Evolutionary conservation across 2,888 invertebrate species (phyloP), one percentile per base, ranked within the genome.

Genomic region (Chamaedrilus cognettii): DNA sequence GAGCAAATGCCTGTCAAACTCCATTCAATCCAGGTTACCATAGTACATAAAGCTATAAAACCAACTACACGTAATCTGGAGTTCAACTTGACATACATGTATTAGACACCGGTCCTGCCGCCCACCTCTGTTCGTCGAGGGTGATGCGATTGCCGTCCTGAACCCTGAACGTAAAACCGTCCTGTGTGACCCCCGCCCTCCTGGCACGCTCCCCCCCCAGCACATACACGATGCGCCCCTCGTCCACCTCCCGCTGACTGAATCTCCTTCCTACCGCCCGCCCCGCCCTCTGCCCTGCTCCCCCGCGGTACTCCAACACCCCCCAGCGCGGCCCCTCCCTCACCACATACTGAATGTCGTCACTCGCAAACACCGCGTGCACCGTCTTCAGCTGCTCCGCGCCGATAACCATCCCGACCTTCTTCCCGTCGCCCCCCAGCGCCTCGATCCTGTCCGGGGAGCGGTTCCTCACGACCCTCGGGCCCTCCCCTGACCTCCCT

Each of bases 171-270:
- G 75, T 75, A 69, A 82, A 81, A 66, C 77, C 77, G 68, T 82
- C 82, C 57, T 77, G 77, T 32, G 78, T 79, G 15, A 23, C 26
- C 2, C 19, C n/a, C n/a, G 33, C 34, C 3, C 72, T 65, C 1
- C 71, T n/a, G n/a, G n/a, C n/a, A n/a, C n/a, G 72, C 42, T 75
- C 76, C 1, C 72, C 73, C 42, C 75, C 76, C 28, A 82, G 71
- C 31, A 82, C 76, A 63, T 77, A 81, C 33, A 75, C 73, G 15
- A 82, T 66, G n/a, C 76, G 74, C 11, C 77, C 77, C 50, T 81
- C 80, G 69, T 83, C 79, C 32, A 83, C 68, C 67, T 83, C 82
- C 64, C 77, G 71, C 72, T 83, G 83, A 0, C 79, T 79, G 69
- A 83, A 82, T 32, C 76, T 61, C 34, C 78, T 66, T 51, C 78